Evolutionary conservation across 1,140 invertebrate genomes (phyloP).

Genomic region (Atopsyche davidsoni): DNA sequence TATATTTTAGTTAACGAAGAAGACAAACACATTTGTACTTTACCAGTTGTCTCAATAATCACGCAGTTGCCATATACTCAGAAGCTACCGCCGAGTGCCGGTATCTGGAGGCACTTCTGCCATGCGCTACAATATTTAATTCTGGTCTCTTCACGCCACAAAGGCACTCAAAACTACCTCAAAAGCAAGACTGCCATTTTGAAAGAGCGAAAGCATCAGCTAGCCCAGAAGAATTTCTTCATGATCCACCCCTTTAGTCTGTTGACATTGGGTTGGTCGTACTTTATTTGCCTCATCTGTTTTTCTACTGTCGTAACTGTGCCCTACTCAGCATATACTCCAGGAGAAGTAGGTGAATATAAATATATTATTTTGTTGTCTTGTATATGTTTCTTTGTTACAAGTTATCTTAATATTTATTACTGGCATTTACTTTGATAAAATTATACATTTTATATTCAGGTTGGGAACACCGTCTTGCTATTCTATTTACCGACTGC

Average conservation of each 20-base stretch:
- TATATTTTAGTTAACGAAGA: too few relatives aligned
- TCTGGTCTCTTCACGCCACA: conserved; percentile 5
- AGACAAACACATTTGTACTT: conserved; percentile 10
- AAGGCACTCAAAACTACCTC: conserved; percentile 1
- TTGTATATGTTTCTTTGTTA: too few relatives aligned
- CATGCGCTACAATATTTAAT: neutral
- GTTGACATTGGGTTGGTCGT: conserved; percentile 10
- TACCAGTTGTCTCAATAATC: neutral
- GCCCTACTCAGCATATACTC: conserved; percentile 8
- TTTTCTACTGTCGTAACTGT: conserved; percentile 4
- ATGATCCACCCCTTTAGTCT: conserved; percentile 18
- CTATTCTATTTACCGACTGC: conserved; percentile 1
- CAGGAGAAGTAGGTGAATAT: too few relatives aligned
- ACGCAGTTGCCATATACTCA: conserved; percentile 12
- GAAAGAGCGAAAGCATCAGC: conserved; percentile 6
- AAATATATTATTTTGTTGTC: too few relatives aligned
- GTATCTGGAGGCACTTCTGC: neutral
- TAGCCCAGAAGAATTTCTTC: conserved; percentile 10
- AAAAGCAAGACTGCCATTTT: conserved; percentile 8
- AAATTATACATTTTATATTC: too few relatives aligned
- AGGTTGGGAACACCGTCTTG: too few relatives aligned
- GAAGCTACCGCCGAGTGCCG: conserved; percentile 5
- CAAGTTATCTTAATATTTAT: too few relatives aligned
- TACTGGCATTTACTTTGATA: too few relatives aligned
- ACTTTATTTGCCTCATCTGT: conserved; percentile 6